Percentiles rank a stretch among this genome's conserved stretches.
Evolutionary conservation across 2,113 vertebrate species (phyloP).

Genomic region (Syngnathoides biaculeatus): DNA sequence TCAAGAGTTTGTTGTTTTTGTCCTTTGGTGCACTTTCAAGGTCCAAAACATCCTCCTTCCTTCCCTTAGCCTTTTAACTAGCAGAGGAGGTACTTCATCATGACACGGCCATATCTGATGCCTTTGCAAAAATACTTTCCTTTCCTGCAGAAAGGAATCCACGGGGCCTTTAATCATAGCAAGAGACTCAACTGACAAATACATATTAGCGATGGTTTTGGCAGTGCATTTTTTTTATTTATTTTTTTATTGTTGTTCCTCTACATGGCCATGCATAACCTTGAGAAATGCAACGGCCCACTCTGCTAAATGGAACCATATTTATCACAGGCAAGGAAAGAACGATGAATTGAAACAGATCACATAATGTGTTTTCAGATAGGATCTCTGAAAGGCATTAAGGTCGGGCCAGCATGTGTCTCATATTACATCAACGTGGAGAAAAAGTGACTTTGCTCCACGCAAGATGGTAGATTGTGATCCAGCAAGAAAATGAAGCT

Average conservation of each 20-base stretch:
- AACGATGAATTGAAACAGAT: conserved; percentile 63
- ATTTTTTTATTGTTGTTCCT: conserved; percentile 64
- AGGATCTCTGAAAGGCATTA: conserved; percentile 70
- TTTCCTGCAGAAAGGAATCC: conserved; percentile 66
- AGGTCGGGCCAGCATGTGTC: conserved; percentile 59
- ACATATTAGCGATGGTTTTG: conserved; percentile 64
- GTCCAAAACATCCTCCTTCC: conserved; percentile 62
- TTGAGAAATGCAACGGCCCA: conserved; percentile 64
- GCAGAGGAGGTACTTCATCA: conserved; percentile 66
- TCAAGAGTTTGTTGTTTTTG: conserved; percentile 55
- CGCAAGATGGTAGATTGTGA: conserved; percentile 15
- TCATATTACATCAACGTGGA: conserved; percentile 50
- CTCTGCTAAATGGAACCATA: conserved; percentile 64
- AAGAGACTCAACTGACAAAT: conserved; percentile 69
- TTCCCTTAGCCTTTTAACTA: conserved; percentile 57
- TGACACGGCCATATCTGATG: conserved; percentile 73
- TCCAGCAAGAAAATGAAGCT: conserved; percentile 33
- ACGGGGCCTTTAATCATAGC: conserved; percentile 70
- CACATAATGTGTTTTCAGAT: conserved; percentile 69
- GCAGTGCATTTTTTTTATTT: conserved; percentile 54
- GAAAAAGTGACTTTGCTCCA: conserved; percentile 47
- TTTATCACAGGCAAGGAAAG: conserved; percentile 64
- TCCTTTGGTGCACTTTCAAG: conserved; percentile 63
- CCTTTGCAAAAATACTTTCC: conserved; percentile 73
- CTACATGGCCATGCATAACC: conserved; percentile 67